A percentile compares a stretch with the other conserved stretches of the same genome.
Conservation (phyloP, 2,797 vertebrate genomes). For the Melanotaenia parkinsoni region DNA sequence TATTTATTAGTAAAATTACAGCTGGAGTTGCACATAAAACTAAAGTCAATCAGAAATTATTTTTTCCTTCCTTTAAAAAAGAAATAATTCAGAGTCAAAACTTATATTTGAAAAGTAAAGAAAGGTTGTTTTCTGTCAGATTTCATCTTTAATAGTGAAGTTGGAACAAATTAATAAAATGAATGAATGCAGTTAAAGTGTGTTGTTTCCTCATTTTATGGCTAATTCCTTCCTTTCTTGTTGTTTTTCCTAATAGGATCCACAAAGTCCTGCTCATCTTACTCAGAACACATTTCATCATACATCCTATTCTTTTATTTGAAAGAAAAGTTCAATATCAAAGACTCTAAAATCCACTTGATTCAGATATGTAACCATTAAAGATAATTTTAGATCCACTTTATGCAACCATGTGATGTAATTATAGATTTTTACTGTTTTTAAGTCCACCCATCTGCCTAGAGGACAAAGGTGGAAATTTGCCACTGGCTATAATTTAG, state of each 20-base stretch:
- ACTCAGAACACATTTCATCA: background rate
- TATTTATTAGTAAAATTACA: background rate
- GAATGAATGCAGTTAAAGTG: background rate
- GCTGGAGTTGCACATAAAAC: background rate
- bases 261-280: background rate
- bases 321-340: too few species aligned
- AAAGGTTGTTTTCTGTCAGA: background rate
- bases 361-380: too few species aligned
- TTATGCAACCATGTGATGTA: too few species aligned
- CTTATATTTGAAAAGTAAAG: background rate
- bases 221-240: too few species aligned
- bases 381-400: too few species aligned
- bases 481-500: too few species aligned
- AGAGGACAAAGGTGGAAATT: too few species aligned
- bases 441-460: too few species aligned
- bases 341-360: too few species aligned
- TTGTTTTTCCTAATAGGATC: too few species aligned
- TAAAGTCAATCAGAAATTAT: background rate
- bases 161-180: background rate
- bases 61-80: background rate
- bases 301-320: too few species aligned
- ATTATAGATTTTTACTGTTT: too few species aligned
- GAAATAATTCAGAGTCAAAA: background rate
- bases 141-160: background rate
- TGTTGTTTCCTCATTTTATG: background rate